Base-by-base conservation (phyloP, 2,888 invertebrate species). In the Campopleginae sp. region DNA sequence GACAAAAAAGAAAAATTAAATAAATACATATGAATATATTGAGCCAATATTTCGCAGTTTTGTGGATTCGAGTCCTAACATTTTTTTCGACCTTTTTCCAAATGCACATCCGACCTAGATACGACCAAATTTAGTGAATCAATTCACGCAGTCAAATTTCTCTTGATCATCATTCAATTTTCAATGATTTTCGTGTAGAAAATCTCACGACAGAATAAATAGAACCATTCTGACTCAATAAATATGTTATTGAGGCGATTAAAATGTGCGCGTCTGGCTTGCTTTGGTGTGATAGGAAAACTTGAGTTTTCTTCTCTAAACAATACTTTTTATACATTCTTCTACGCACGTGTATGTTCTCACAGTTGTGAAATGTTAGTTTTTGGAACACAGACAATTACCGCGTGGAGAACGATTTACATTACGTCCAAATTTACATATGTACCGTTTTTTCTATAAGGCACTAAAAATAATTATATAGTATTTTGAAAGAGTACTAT, bases 41-140 rank as follows among this genome's bases (percentile, higher is more conserved):
- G 87, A 86, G 85, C 87, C 89, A 87, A 88, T 86, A 70, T 81
- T 79, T 82, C 90, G 91, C 89, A 92, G 91, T 86, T 82, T 89
- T 91, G 92, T 89, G 91, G 92, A 92, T 92, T 92, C 92, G 91
- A 92, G 90, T 90, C 92, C 89, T 89, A 88, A 88, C 87, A 88
- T 88, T 88, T 85, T 86, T 71, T 75, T 84, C 54, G 86, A 86
- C 89, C 89, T 88, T 91, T 91, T 90, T 90, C 66, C 84, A 46
- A 38, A 38, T 72, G n/a, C n/a, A n/a, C n/a, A n/a, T n/a, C n/a
- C n/a, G n/a, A n/a, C n/a, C n/a, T n/a, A n/a, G n/a, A n/a, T n/a
- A n/a, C n/a, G n/a, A n/a, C 8, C 23, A 19, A 5, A 54, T 27
- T 58, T n/a, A 10, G 17, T 5, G 23, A 4, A 6, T 38, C 7